These are phyloP conservation scores for Phenganax marumi DNA, from an alignment of 92 coral and sea anemone species.

Conservation along the genomic window DNA sequence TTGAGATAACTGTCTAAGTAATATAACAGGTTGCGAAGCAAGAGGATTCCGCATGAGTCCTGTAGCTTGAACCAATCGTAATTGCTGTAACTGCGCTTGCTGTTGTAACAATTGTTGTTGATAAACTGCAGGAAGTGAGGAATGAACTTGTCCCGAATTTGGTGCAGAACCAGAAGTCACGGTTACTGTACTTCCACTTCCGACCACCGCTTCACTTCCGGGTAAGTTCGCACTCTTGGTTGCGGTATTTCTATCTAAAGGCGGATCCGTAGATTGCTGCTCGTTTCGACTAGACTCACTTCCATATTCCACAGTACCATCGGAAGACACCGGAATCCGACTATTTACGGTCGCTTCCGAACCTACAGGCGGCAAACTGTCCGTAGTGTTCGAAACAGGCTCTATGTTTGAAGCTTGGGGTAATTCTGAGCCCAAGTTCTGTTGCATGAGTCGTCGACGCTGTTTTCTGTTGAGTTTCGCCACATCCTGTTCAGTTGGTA, in stretches of 20 bases:
- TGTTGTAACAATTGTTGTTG: conserved; percentile 82
- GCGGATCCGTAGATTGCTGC: conserved; percentile 3
- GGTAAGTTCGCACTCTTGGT: conserved; percentile 1
- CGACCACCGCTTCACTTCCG: conserved; percentile 44
- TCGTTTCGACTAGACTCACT: not conserved
- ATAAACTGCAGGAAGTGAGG: conserved; percentile 65
- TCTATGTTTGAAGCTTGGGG: conserved; percentile 15
- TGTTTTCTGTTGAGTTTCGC: conserved; percentile 87
- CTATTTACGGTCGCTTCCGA: conserved; percentile 11
- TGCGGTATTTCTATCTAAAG: conserved; percentile 13
- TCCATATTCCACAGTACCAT: conserved; percentile 16
- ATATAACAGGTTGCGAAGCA: conserved; percentile 81
- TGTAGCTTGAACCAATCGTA: conserved; percentile 87
- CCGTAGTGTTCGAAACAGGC: not conserved
- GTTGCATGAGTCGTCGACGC: conserved; percentile 79
- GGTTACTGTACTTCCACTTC: conserved; percentile 32
- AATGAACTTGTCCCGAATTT: conserved; percentile 66
- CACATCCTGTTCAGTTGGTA: conserved; percentile 37
- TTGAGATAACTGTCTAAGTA: conserved; percentile 83
- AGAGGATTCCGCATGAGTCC: conserved; percentile 83
- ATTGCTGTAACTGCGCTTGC: conserved; percentile 82
- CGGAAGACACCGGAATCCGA: conserved; percentile 13
- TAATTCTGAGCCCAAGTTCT: conserved; percentile 35
- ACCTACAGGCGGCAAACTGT: not conserved
- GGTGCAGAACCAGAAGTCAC: conserved; percentile 63